These are phyloP conservation scores for Drosophila hydei DNA, from an alignment of 1,140 invertebrate genomes.

Conservation along the genomic window DNA sequence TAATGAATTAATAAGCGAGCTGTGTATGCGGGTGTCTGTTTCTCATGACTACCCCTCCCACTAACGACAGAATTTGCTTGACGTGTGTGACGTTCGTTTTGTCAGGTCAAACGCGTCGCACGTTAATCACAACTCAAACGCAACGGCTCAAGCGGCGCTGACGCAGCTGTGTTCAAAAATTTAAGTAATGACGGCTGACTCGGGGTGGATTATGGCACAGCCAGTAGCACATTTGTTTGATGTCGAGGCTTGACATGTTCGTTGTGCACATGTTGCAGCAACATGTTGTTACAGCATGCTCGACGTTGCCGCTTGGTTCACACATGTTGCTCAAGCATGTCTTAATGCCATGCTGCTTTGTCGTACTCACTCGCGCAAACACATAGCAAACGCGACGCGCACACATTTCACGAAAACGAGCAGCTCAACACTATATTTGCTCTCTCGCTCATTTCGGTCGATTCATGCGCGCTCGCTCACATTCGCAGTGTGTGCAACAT, in stretches of 20 bases:
- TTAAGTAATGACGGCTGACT: conserved; percentile 27
- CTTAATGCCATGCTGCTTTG: conserved; percentile 1
- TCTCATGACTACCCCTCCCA: conserved; percentile 2
- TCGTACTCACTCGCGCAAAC: background rate
- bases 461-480: conserved; percentile 1
- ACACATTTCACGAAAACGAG: conserved; percentile 47
- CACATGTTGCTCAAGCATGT: conserved; percentile 30
- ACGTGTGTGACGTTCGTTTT: conserved; percentile 25
- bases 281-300: conserved; percentile 6
- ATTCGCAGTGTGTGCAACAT: conserved; percentile 17
- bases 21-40: conserved; percentile 34
- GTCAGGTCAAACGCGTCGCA: conserved; percentile 64
- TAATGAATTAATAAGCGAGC: conserved; percentile 71
- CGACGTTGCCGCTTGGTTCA: conserved; percentile 41
- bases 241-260: conserved; percentile 15
- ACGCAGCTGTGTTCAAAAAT: conserved; percentile 24
- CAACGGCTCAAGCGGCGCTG: conserved; percentile 21
- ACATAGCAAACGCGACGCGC: conserved; percentile 4
- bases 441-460: conserved; percentile 14
- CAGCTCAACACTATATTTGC: conserved; percentile 33
- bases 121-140: conserved; percentile 57
- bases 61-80: background rate
- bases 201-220: conserved; percentile 1
- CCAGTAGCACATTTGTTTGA: conserved; percentile 2
- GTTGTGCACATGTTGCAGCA: conserved; percentile 20